phyloP scores from a whole-genome alignment of 1,140 invertebrate genomes.

The Lepidurus arcticus region DNA sequence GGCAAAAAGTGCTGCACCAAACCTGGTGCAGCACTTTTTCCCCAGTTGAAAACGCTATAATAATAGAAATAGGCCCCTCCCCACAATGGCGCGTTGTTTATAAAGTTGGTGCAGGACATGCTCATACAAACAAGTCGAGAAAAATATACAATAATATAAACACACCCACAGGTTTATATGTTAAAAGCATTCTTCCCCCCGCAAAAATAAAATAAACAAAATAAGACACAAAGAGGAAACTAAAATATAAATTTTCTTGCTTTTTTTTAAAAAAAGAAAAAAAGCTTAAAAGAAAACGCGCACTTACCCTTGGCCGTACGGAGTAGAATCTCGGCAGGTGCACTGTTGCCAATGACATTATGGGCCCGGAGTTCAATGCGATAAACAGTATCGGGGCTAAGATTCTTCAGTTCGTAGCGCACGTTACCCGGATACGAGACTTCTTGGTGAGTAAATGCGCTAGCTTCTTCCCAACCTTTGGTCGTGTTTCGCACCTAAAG shows the following conservation, averaged over 20 bases:
- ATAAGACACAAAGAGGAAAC: constrained; percentile 23
- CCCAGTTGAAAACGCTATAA: too few relatives aligned
- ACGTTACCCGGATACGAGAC: constrained; percentile 50
- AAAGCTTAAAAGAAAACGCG: constrained; percentile 22
- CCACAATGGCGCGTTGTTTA: too few relatives aligned
- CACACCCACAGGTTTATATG: too few relatives aligned
- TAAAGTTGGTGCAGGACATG: too few relatives aligned
- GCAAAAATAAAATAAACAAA: constrained; percentile 20
- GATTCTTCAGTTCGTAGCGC: constrained; percentile 57
- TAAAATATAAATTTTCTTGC: not conserved
- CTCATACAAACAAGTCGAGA: too few relatives aligned
- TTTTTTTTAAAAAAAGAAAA: not conserved
- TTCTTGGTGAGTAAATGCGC: constrained; percentile 50
- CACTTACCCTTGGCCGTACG: constrained; percentile 68
- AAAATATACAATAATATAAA: too few relatives aligned
- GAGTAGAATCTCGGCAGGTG: constrained; percentile 64
- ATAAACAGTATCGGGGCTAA: constrained; percentile 71
- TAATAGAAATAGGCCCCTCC: too few relatives aligned
- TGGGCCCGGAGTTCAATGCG: constrained; percentile 73
- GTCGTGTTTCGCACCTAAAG: constrained; percentile 40
- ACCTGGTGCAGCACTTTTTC: too few relatives aligned
- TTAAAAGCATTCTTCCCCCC: not conserved
- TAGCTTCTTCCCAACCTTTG: constrained; percentile 53
- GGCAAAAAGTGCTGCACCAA: too few relatives aligned
- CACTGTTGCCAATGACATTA: constrained; percentile 73